Evolutionary conservation across 2,888 invertebrate species (phyloP).

Genomic region (Hipparchia sbordonii): DNA sequence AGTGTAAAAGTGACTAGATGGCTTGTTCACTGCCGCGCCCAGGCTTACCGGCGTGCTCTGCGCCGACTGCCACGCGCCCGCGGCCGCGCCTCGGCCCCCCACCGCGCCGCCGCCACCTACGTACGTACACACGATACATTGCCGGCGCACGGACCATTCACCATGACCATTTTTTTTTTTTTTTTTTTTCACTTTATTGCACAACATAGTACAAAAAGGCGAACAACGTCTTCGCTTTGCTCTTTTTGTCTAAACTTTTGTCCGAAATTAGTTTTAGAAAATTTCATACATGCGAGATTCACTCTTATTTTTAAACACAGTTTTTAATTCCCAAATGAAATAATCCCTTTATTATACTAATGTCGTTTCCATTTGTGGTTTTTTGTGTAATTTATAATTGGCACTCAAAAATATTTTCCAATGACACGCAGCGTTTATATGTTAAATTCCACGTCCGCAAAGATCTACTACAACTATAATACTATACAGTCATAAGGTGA

Average conservation of each 20-base stretch:
- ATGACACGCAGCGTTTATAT: not conserved
- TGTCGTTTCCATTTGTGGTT: not conserved
- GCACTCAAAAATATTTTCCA: not conserved
- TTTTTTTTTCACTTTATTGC: no score
- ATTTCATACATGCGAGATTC: conserved; percentile 1
- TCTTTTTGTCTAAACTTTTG: conserved; percentile 3
- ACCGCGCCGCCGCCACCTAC: conserved; percentile 79
- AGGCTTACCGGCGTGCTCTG: conserved; percentile 78
- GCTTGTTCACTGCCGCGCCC: conserved; percentile 66
- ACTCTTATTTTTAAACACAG: not conserved
- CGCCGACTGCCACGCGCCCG: conserved; percentile 73
- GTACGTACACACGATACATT: conserved; percentile 75
- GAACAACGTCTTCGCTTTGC: not conserved
- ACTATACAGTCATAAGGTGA: not conserved
- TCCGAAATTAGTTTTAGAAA: conserved; percentile 9
- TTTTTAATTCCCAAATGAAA: no score
- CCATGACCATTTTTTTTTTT: no score
- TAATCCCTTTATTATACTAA: not conserved
- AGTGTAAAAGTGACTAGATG: conserved; percentile 68
- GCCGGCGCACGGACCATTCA: conserved; percentile 31
- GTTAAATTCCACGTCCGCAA: conserved; percentile 2
- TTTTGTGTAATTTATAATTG: not conserved
- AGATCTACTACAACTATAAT: not conserved
- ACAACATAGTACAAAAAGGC: no score
- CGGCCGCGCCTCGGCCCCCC: conserved; percentile 69